Evolutionary conservation across 2,113 vertebrate species (phyloP), one percentile per base, ranked within the genome.

Genomic region (Promerops cafer): DNA sequence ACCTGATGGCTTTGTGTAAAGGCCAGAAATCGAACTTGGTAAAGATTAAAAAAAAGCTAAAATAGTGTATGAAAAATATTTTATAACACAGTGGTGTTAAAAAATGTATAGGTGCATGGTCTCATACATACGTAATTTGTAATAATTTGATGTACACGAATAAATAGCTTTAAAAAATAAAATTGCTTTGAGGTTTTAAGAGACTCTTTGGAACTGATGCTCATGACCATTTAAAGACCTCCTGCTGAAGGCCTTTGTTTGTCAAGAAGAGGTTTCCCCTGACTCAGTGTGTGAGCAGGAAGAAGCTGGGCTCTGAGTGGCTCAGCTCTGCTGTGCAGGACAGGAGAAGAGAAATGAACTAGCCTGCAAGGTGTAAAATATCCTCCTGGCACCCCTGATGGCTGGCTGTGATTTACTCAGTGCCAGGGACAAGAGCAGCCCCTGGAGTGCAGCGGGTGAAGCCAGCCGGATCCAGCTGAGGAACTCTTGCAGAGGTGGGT

Each of bases 361-460:
- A n/a, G 31, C 27, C 60, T 60, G 70, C 18, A 39, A 31, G 6
- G 44, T 72, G 44, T 47, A 10, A 44, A 72, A n/a, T 13, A 18
- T 1, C 1, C 2, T 6, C 6, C 2, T 8, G 26, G 26, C n/a
- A 2, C 5, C 15, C 31, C 31, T 12, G 26, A 4, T 16, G 37
- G 14, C 35, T 47, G 53, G 10, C 37, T 47, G 7, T 39, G 79
- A 59, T 35, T 83, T 53, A 71, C 5, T 26, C 11, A 13, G 7
- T 22, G 23, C 21, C 10, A 60, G 49, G 53, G 53, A 7, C 31
- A 64, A 10, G 37, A 14, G 6, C 26, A 61, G 54, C 35, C 15
- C 27, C 18, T 12, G 16, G 5, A 15, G 19, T 59, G 17, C 20
- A 54, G 26, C 57, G 22, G 63, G 61, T 9, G 70, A 2, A 26